Evolutionary conservation across 2,888 invertebrate species (phyloP).

Genomic region (Acleris cristana): DNA sequence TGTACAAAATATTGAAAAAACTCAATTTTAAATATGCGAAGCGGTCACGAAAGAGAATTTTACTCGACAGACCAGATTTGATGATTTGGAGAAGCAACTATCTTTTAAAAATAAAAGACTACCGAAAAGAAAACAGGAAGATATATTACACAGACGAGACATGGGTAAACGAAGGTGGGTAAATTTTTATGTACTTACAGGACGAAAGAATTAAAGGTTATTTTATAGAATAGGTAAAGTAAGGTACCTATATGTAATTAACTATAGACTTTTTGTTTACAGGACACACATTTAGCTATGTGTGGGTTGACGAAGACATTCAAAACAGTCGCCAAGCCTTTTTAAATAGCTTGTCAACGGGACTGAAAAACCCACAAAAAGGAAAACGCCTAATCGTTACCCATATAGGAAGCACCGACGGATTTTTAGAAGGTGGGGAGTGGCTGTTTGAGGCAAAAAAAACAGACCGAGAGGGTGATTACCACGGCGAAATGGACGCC

Average conservation of each 20-base stretch:
- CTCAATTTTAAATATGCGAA: too few species aligned
- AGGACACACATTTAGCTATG: constrained; percentile 25
- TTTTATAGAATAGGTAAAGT: too few species aligned
- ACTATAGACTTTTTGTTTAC: constrained; percentile 2
- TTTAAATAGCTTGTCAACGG: constrained; percentile 37
- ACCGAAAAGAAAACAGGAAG: constrained; percentile 32
- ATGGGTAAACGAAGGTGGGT: constrained; percentile 30
- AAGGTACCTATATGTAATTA: neutral
- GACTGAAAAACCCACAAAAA: too few species aligned
- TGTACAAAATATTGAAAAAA: neutral
- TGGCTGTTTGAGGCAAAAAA: constrained; percentile 43
- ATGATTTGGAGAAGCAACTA: constrained; percentile 34
- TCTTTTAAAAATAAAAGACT: constrained; percentile 36
- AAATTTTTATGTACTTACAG: too few species aligned
- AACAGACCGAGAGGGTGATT: constrained; percentile 27
- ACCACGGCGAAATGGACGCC: constrained; percentile 41
- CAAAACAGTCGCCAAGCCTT: constrained; percentile 36
- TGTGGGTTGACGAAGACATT: constrained; percentile 34
- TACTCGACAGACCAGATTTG: constrained; percentile 36
- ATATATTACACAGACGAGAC: constrained; percentile 39
- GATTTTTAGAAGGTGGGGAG: constrained; percentile 40
- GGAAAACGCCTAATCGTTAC: too few species aligned
- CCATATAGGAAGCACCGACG: constrained; percentile 39
- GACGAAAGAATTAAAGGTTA: too few species aligned
- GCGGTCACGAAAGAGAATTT: constrained; percentile 11